A percentile compares a stretch with the other conserved stretches of the same genome.
Conservation (phyloP, 1,140 invertebrate species). For the Trinorchestia longiramus region DNA sequence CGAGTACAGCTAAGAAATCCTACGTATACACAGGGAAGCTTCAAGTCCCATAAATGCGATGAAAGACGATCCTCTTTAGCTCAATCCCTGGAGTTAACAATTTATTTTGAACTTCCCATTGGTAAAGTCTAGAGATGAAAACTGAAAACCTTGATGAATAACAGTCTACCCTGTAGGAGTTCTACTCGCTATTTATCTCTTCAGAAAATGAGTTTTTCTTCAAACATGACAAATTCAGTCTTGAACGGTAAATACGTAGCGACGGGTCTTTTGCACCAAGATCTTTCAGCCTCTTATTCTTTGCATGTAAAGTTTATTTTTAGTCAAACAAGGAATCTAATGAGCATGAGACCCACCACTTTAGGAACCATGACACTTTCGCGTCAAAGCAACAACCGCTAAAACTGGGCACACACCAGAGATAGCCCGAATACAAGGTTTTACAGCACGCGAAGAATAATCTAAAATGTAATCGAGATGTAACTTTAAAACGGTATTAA, state of each 20-base stretch:
- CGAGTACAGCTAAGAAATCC: too few species aligned
- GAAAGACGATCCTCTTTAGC: too few species aligned
- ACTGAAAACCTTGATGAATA: not conserved
- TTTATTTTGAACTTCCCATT: not conserved
- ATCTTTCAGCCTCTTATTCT: not conserved
- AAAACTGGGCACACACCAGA: too few species aligned
- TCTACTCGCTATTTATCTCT: too few species aligned
- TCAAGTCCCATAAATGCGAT: too few species aligned
- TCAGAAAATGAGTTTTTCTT: not conserved
- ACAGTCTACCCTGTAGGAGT: not conserved
- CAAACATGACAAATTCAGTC: not conserved
- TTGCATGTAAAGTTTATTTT: not conserved
- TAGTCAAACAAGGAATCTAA: not conserved
- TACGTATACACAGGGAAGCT: too few species aligned
- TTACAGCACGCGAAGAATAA: too few species aligned
- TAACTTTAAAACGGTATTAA: not conserved
- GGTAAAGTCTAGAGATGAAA: not conserved
- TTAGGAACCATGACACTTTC: not conserved
- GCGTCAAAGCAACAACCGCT: too few species aligned
- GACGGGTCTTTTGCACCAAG: not conserved
- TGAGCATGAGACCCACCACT: not conserved
- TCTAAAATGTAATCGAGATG: too few species aligned
- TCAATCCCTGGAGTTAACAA: too few species aligned
- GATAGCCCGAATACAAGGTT: too few species aligned
- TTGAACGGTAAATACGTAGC: not conserved